Percentiles rank a stretch among this genome's conserved stretches.
Conservation (phyloP, 2,797 vertebrate genomes). For the Sciurus vulgaris region DNA sequence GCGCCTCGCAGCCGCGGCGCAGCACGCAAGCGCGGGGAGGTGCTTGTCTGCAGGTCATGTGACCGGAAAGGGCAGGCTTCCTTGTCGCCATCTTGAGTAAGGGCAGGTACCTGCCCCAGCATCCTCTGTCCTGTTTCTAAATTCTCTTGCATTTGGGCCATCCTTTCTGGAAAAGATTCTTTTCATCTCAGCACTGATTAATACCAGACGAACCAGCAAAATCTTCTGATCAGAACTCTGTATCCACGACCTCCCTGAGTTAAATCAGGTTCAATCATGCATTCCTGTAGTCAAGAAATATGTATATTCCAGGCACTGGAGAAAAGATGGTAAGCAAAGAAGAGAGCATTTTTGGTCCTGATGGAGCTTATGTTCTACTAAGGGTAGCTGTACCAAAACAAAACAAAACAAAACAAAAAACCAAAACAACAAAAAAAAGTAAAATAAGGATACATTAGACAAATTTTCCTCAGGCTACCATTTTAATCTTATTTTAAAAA, state of each 20-base stretch:
- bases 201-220: background rate
- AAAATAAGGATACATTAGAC: background rate
- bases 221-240: background rate
- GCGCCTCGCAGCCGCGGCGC: constrained; percentile 52
- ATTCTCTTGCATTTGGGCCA: background rate
- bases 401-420: background rate
- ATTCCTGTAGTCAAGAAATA: background rate
- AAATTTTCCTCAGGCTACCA: background rate
- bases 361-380: background rate
- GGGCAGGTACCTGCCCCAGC: constrained; percentile 43
- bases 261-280: background rate
- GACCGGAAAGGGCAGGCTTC: constrained; percentile 73
- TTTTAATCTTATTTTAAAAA: constrained; percentile 40
- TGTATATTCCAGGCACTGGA: background rate
- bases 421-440: background rate
- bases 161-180: background rate
- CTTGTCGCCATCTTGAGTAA: constrained; percentile 76
- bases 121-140: background rate
- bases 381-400: background rate
- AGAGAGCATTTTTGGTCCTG: background rate
- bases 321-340: constrained; percentile 12
- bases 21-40: constrained; percentile 72
- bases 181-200: background rate
- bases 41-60: background rate
- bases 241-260: background rate